phyloP scores from a whole-genome alignment of 2,888 invertebrate species.

The Andrena hattorfiana region DNA sequence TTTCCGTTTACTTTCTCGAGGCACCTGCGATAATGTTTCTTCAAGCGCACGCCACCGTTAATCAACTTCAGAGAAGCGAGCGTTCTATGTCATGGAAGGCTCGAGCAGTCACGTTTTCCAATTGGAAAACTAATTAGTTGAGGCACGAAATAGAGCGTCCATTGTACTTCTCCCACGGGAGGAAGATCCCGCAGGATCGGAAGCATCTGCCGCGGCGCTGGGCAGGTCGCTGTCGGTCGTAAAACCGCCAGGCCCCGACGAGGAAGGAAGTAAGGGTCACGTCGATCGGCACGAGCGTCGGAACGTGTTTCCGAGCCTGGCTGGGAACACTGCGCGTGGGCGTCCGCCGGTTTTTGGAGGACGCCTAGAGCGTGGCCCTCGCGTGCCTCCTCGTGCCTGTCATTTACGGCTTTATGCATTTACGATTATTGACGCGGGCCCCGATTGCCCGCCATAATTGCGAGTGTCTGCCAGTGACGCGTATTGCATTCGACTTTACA shows the following conservation, averaged over 20 bases:
- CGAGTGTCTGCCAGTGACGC: constrained; percentile 16
- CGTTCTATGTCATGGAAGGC: too few species aligned
- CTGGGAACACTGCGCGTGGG: constrained; percentile 13
- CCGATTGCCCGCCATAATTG: constrained; percentile 51
- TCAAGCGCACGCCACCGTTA: too few species aligned
- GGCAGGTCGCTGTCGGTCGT: constrained; percentile 20
- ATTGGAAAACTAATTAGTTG: too few species aligned
- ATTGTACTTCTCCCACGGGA: too few species aligned
- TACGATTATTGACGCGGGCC: constrained; percentile 75
- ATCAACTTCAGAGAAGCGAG: too few species aligned
- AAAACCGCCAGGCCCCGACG: constrained; percentile 34
- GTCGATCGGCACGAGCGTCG: constrained; percentile 17
- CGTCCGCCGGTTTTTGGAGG: constrained; percentile 48
- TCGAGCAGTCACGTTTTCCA: too few species aligned
- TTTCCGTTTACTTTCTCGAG: too few species aligned
- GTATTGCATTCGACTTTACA: constrained; percentile 27
- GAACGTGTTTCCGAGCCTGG: neutral
- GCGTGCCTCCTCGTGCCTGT: constrained; percentile 65
- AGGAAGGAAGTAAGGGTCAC: constrained; percentile 29
- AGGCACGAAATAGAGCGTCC: too few species aligned
- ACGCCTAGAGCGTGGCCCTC: constrained; percentile 52
- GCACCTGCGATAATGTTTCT: too few species aligned
- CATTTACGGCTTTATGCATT: constrained; percentile 75
- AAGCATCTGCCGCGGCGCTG: constrained; percentile 35
- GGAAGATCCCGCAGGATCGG: neutral